Percentiles rank a stretch among this genome's conserved stretches.
Conservation (phyloP, 2,113 vertebrate species). For the Melanerpes formicivorus region DNA sequence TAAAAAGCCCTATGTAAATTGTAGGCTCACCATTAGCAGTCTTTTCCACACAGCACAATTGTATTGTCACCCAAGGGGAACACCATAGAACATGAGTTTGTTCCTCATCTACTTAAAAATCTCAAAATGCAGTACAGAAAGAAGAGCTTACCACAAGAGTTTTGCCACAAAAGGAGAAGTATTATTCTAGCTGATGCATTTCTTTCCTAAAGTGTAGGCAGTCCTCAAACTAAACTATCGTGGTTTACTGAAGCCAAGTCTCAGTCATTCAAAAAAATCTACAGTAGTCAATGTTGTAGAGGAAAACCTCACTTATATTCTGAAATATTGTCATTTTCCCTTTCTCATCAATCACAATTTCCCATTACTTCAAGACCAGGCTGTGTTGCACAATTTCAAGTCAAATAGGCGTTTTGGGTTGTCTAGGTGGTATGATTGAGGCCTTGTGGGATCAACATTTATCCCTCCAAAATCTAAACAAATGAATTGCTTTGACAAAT, state of each 20-base stretch:
- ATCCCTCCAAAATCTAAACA: background rate
- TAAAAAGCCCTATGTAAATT: background rate
- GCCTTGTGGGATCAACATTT: background rate
- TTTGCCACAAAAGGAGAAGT: rapidly evolving
- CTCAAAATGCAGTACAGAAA: background rate
- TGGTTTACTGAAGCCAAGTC: background rate
- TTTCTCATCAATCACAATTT: background rate
- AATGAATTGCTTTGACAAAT: background rate
- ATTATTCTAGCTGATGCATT: background rate
- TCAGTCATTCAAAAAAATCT: background rate
- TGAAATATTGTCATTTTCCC: background rate
- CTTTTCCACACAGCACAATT: background rate
- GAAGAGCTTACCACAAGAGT: background rate
- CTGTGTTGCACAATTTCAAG: background rate
- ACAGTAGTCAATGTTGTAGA: background rate
- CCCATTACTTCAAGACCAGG: background rate
- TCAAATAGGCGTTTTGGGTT: background rate
- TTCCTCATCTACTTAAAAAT: background rate
- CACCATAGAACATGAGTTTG: background rate
- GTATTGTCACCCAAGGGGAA: background rate
- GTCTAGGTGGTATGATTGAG: background rate
- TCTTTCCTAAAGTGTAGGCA: background rate
- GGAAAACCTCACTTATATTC: background rate
- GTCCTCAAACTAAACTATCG: background rate
- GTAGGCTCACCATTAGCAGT: background rate